Base-by-base conservation (phyloP, 1,140 invertebrate species). In the Saccostrea cuccullata region DNA sequence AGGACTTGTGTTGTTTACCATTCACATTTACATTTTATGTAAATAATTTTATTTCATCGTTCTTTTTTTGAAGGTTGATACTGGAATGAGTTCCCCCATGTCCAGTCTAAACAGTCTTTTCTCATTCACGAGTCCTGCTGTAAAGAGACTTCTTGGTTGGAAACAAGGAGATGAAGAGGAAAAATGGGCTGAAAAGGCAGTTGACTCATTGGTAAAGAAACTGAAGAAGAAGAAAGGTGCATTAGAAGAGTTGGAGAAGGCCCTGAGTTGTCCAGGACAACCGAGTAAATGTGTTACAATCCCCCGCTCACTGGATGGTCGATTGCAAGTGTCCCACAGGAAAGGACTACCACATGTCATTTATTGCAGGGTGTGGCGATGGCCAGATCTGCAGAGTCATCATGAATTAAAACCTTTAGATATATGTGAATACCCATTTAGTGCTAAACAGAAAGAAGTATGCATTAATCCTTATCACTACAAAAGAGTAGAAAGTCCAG, bases 401-500 rank as follows among this genome's bases (percentile, higher is more conserved):
- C 98, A 99, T 95, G 99, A 99, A 95, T 95, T 99, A 5, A 99
- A 99, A 95, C 98, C 98, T 0, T 95, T 99, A 20, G 98, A 99
- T 82, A 96, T 97, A 91, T 99, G 99, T 95, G 97, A 98, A 94
- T 99, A 97, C 95, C 98, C 98, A 83, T 99, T 99, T 94, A 95
- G 94, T 90, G 97, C 98, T 23, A 99, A 99, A 95, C 98, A 99
- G 93, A 99, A 99, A 94, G 98, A 99, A 95, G 98, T 99, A 47
- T 99, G 99, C 96, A 99, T 99, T 90, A 99, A 99, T 96, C 99
- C 99, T 9, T 99, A 99, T 95, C 99, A 99, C 95, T 99, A 99
- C 94, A 98, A 98, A 94, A 90, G 96, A 84, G 95, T 96, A n/a
- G 95, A 96, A 92, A 95, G 94, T 91, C 95, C 95, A 91, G 95